Evolutionary conservation across 1,140 invertebrate species (phyloP).

Genomic region (Bombus waltoni): DNA sequence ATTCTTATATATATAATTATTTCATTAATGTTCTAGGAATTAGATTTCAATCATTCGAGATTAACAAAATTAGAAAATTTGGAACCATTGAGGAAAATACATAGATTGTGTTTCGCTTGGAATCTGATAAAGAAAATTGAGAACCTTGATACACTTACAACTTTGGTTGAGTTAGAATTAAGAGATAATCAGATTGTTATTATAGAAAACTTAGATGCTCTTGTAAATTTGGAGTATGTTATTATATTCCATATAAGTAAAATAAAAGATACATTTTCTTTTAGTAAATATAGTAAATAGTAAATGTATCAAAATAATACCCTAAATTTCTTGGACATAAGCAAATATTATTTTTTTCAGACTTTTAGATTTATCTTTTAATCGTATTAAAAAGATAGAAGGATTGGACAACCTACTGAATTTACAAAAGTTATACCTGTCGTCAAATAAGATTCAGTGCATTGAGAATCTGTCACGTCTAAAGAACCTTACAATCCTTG

Average conservation of each 20-base stretch:
- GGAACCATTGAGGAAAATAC: conserved; percentile 88
- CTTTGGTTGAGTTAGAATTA: conserved; percentile 93
- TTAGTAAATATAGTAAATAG: neutral
- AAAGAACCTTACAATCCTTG: conserved; percentile 91
- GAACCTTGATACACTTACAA: conserved; percentile 89
- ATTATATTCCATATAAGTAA: conserved; percentile 19
- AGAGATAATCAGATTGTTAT: conserved; percentile 98
- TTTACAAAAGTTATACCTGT: conserved; percentile 94
- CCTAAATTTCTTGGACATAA: conserved; percentile 1
- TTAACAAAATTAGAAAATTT: conserved; percentile 92
- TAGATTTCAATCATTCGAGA: conserved; percentile 95
- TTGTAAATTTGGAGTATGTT: conserved; percentile 95
- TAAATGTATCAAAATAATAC: neutral
- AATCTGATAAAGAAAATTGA: conserved; percentile 98
- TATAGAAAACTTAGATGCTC: conserved; percentile 93
- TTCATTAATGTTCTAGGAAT: conserved; percentile 81
- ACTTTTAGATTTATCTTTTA: conserved; percentile 98
- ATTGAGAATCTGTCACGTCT: conserved; percentile 96
- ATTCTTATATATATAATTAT: conserved; percentile 6
- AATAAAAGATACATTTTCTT: neutral
- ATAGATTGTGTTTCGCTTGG: conserved; percentile 94
- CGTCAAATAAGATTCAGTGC: conserved; percentile 95
- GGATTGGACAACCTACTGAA: conserved; percentile 92
- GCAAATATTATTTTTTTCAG: conserved; percentile 83
- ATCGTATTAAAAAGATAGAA: conserved; percentile 95